These are phyloP conservation scores for Pediacus dermestoides DNA, from an alignment of 2,888 invertebrate genomes.

Conservation along the genomic window DNA sequence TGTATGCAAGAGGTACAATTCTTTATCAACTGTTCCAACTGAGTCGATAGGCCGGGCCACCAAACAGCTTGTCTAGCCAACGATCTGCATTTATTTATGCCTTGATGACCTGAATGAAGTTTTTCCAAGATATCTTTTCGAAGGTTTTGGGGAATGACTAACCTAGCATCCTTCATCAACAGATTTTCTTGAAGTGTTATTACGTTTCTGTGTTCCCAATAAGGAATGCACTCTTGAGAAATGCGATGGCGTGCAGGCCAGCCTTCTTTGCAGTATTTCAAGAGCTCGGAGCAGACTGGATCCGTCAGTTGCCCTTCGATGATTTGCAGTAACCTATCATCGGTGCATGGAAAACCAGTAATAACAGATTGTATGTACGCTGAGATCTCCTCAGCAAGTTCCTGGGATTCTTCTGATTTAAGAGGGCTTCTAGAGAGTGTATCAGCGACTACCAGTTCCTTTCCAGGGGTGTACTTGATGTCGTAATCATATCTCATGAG, in stretches of 20 bases:
- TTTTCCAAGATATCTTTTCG: conserved; percentile 19
- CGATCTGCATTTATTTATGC: conserved; percentile 22
- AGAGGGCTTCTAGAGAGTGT: conserved; percentile 4
- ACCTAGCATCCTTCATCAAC: conserved; percentile 14
- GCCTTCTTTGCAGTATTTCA: conserved; percentile 11
- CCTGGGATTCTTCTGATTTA: neutral
- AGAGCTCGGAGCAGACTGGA: neutral
- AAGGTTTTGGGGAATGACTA: conserved; percentile 19
- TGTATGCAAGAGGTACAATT: conserved; percentile 3
- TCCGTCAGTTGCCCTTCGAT: neutral
- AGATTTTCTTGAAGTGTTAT: conserved; percentile 13
- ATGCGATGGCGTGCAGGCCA: conserved; percentile 20
- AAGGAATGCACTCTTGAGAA: conserved; percentile 15
- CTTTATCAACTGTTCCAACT: conserved; percentile 5
- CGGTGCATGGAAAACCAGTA: conserved; percentile 5
- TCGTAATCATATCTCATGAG: too few species aligned
- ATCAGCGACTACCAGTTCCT: conserved; percentile 16
- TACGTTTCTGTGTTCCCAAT: conserved; percentile 18
- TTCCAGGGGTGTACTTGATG: conserved; percentile 10
- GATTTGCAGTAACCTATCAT: conserved; percentile 10
- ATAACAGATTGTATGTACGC: conserved; percentile 11
- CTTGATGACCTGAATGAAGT: conserved; percentile 27
- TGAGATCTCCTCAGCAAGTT: conserved; percentile 8
- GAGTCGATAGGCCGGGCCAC: conserved; percentile 21
- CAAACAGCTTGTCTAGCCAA: conserved; percentile 23